Conservation (phyloP, 1,140 invertebrate genomes). For the Bombyx mori region DNA sequence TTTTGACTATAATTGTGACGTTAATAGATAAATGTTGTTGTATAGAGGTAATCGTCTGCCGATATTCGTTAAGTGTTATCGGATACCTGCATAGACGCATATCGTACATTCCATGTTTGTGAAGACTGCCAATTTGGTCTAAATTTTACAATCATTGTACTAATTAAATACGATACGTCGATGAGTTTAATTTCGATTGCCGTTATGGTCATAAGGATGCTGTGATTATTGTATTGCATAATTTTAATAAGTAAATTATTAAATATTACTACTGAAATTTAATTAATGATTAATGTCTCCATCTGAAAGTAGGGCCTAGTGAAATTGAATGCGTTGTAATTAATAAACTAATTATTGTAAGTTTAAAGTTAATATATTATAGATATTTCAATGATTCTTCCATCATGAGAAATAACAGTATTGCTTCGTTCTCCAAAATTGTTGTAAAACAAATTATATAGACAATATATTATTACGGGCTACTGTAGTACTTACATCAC, state of each 20-base stretch:
- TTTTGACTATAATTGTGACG: conserved; percentile 38
- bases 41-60: conserved; percentile 62
- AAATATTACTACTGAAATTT: conserved; percentile 37
- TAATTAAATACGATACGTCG: conserved; percentile 62
- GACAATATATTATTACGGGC: conserved; percentile 60
- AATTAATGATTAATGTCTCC: conserved; percentile 36
- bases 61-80: conserved; percentile 65
- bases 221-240: conserved; percentile 71
- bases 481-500: conserved; percentile 42
- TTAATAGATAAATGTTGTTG: conserved; percentile 59
- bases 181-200: conserved; percentile 65
- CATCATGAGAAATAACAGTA: conserved; percentile 43
- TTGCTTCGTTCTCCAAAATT: conserved; percentile 47
- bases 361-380: conserved; percentile 40
- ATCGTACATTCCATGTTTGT: conserved; percentile 71
- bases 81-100: conserved; percentile 69
- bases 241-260: conserved; percentile 56
- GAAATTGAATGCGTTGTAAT: conserved; percentile 63
- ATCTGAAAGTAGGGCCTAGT: conserved; percentile 64
- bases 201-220: conserved; percentile 68
- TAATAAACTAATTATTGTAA: conserved; percentile 48
- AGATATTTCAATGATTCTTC: conserved; percentile 60
- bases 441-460: conserved; percentile 38
- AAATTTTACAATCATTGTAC: conserved; percentile 67
- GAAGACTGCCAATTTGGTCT: conserved; percentile 71